Evolutionary conservation across 2,888 invertebrate species (phyloP), one percentile per base, ranked within the genome.

Genomic region (Phalera bucephala): DNA sequence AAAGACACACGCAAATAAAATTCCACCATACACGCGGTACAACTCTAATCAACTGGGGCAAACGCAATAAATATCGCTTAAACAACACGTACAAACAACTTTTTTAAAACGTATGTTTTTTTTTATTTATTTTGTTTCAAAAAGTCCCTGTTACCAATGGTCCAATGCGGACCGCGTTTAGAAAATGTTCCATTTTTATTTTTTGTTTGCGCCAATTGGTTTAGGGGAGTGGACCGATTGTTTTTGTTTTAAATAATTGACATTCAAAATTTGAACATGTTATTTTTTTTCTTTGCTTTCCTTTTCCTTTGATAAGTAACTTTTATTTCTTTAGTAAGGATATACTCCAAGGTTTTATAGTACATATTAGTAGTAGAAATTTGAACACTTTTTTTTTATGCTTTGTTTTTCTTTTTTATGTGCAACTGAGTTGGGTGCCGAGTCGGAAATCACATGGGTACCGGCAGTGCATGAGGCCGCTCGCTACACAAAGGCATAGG

Each of bases 21-120:
- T 22, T 6, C 9, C 3, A 22, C 9, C 9, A n/a, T n/a, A 22
- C 22, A 22, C 5, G 3, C 17, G 6, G 27, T 15, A 15, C 28
- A 14, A 28, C 28, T 15, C 28, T 28, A 28, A 12, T 12, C 12
- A 12, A 12, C 15, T 15, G 15, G 9, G 15, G 14, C 36, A 23
- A 44, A 41, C 36, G 45, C 55, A 52, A 60, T 60, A 63, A 58
- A 62, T 58, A 60, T 47, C 39, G 50, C 52, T 49, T 45, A 31
- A 32, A 62, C 60, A 59, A 59, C 52, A n/a, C n/a, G n/a, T n/a
- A 52, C 49, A 52, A 58, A 9, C 11, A 25, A 25, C 15, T 28
- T 42, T 55, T 55, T 33, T 44, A 43, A n/a, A 51, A 41, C 39
- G 40, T 28, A 9, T 31, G 37, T 31, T 33, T 48, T 48, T 47